These are phyloP conservation scores for Holocentrus rufus DNA, from an alignment of 2,797 vertebrate genomes.

Conservation along the genomic window DNA sequence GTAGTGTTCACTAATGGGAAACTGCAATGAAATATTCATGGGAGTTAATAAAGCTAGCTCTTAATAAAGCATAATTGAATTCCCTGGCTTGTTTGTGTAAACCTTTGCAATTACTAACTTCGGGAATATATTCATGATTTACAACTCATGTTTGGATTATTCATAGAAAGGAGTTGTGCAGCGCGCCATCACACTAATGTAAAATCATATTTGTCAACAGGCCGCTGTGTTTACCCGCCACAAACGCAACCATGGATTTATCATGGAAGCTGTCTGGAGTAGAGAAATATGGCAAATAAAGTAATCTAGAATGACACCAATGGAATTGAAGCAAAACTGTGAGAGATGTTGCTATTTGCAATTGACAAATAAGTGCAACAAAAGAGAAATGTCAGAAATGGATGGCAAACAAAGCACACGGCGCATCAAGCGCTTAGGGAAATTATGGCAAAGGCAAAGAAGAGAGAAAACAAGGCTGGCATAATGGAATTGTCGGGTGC, in stretches of 20 bases:
- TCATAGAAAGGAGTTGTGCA: conserved; percentile 12
- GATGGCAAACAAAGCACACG: conserved; percentile 37
- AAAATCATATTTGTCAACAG: conserved; percentile 25
- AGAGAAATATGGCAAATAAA: conserved; percentile 61
- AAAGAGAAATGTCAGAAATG: conserved; percentile 44
- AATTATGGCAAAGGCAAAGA: conserved; percentile 38
- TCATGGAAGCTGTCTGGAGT: conserved; percentile 29
- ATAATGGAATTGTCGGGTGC: conserved; percentile 52
- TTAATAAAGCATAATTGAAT: conserved; percentile 57
- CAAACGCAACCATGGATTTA: conserved; percentile 33
- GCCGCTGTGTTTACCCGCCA: conserved; percentile 37
- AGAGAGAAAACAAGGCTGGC: conserved; percentile 29
- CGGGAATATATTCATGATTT: conserved; percentile 12
- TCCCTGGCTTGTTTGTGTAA: conserved; percentile 45
- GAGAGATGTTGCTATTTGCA: conserved; percentile 36
- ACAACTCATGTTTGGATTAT: neutral
- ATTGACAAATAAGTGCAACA: conserved; percentile 42
- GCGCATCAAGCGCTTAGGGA: conserved; percentile 40
- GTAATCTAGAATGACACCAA: conserved; percentile 51
- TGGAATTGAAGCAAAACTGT: conserved; percentile 32
- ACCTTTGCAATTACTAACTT: conserved; percentile 22
- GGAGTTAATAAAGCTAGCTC: conserved; percentile 51
- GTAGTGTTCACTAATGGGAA: conserved; percentile 53
- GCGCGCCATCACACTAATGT: conserved; percentile 6
- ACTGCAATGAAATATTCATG: conserved; percentile 63